phyloP scores from a whole-genome alignment of 2,888 invertebrate genomes.

The Tribolium freemani region DNA sequence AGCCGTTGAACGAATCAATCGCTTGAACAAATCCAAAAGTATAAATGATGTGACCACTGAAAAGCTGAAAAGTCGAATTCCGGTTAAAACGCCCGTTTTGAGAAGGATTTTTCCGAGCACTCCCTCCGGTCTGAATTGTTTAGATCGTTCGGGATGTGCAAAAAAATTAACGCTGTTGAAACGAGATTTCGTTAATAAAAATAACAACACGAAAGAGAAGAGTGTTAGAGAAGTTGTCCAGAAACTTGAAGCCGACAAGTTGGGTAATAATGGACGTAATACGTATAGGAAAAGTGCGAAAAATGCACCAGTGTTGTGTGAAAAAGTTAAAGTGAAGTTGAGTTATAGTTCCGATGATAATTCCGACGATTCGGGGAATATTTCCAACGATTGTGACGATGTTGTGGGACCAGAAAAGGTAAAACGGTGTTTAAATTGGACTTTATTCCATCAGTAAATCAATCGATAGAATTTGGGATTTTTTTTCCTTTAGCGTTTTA shows the following conservation, averaged over 20 bases:
- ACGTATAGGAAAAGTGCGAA: constrained; percentile 45
- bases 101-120: constrained; percentile 65
- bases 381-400: constrained; percentile 74
- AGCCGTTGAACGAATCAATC: constrained; percentile 47
- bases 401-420: constrained; percentile 28
- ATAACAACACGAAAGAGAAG: constrained; percentile 48
- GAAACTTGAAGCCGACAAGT: constrained; percentile 46
- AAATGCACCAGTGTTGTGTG: constrained; percentile 14
- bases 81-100: constrained; percentile 60
- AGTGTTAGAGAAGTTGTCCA: constrained; percentile 51
- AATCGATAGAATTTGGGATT: too few species aligned
- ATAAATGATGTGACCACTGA: constrained; percentile 56
- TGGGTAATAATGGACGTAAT: constrained; percentile 1
- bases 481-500: too few species aligned
- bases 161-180: constrained; percentile 5
- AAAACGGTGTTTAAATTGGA: too few species aligned
- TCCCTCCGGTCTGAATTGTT: constrained; percentile 66
- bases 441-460: too few species aligned
- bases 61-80: constrained; percentile 58
- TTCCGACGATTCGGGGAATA: constrained; percentile 85
- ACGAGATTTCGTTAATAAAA: constrained; percentile 46
- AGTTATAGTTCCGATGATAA: constrained; percentile 77
- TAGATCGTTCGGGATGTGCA: constrained; percentile 55
- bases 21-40: constrained; percentile 61
- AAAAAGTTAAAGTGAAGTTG: constrained; percentile 53